Base-by-base conservation (phyloP, 2,888 invertebrate species). In the Thumatha senex region DNA sequence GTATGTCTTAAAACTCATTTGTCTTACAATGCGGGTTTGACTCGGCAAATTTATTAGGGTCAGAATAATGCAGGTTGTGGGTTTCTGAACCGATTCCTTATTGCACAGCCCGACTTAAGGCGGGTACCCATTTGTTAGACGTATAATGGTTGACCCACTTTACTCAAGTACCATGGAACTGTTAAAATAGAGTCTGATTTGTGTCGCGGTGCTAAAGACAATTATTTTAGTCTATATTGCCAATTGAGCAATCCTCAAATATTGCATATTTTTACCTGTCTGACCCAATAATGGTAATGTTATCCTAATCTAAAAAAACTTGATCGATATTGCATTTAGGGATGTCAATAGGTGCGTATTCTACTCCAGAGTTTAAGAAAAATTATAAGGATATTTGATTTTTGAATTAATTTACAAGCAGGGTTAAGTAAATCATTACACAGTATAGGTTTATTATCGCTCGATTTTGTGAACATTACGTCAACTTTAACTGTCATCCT, bases 11-110 rank as follows among this genome's bases (percentile, higher is more conserved):
- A 70, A 72, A 80, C 81, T 84, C 82, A 89, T 89, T 89, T 86
- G 86, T 88, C 86, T 82, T 79, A 87, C 87, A 86, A 82, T 82
- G 77, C 78, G 78, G 71, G 84, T 88, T 88, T 86, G 88, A 83
- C 88, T 86, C 70, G 78, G 81, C 68, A 84, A 87, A 90, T 89
- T 90, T 90, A 90, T 90, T 89, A 90, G 87, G 90, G 90, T 90
- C 85, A 85, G 82, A 88, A 84, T 89, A 89, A 88, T 87, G 85
- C 88, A 86, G 86, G 86, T 86, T 84, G 86, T 77, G 85, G 86
- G 87, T 82, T 86, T 82, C 84, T 78, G 81, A 81, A 84, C 78
- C 76, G 71, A 76, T 82, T 87, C 85, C 86, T 89, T 87, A 87
- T 85, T 88, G 86, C 86, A 78, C 76, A 82, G 77, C 74, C 79